Base-by-base conservation (phyloP, 1,140 invertebrate species). In the Drosophila varians region DNA sequence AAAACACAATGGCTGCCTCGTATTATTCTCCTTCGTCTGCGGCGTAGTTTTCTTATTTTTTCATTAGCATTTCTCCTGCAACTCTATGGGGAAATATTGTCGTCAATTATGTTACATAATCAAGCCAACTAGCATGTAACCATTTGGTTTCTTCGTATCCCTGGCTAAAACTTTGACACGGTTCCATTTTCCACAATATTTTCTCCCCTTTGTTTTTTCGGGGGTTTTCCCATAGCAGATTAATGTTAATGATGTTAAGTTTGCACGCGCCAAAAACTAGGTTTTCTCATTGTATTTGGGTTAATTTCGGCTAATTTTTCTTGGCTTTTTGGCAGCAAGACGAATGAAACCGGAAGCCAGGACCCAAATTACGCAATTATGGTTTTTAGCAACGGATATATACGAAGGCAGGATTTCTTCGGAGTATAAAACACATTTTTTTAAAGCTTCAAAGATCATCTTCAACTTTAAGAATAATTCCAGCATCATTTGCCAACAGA, bases 51-150 rank as follows among this genome's bases (percentile, higher is more conserved):
- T 68, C 26, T 51, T 74, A 64, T 61, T 64, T 79, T 80, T 75
- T 75, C 77, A 79, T 80, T 80, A 71, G 77, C 65, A 75, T 80
- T 79, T 78, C n/a, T 49, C 45, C 76, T 66, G 52, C 66, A 75
- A 51, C 55, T 55, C 77, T 71, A 51, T 52, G 51, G 77, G 77
- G 77, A 80, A 80, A 80, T 80, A 82, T 76, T 80, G 66, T 80
- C 77, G 77, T 76, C 77, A 76, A 80, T 80, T 80, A 80, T 80
- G 77, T 80, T 76, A 80, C 53, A 80, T 80, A 80, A 80, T 57
- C 53, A 71, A 71, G 48, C 62, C 61, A 73, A 52, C 18, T 36
- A 47, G 43, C 51, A 73, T 73, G 26, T 42, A 64, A 46, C 19
- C 51, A 61, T 75, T 75, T 16, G 28, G 38, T 51, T 47, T 31